These are phyloP conservation scores for Marmota flaviventris DNA, from an alignment of 2,113 vertebrate species.

Conservation along the genomic window DNA sequence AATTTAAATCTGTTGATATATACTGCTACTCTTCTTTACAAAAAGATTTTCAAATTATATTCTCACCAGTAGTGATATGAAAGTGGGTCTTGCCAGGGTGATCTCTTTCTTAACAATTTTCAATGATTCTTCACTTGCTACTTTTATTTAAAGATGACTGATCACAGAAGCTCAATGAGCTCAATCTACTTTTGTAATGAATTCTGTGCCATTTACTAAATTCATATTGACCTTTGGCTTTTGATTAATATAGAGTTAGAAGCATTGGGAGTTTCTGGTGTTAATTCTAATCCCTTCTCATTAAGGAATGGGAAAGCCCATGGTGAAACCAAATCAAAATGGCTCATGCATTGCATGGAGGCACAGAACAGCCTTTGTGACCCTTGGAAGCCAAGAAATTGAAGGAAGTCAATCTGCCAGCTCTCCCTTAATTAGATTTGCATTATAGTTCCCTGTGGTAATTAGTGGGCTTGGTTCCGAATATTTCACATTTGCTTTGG, in stretches of 20 bases:
- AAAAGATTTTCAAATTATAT: conserved; percentile 10
- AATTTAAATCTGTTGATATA: not conserved
- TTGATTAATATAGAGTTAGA: not conserved
- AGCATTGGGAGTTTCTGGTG: not conserved
- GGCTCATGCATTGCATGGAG: not conserved
- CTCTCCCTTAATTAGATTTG: not conserved
- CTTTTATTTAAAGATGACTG: not conserved
- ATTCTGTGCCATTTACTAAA: not conserved
- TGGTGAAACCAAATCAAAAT: not conserved
- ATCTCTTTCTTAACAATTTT: conserved; percentile 1
- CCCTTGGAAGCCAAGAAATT: not conserved
- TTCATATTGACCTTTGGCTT: not conserved
- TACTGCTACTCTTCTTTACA: not conserved
- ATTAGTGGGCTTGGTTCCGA: not conserved
- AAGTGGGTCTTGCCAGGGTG: not conserved
- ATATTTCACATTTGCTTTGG: not conserved
- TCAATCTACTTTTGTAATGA: not conserved
- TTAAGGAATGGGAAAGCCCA: not conserved
- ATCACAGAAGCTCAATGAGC: not conserved
- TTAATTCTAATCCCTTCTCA: not conserved
- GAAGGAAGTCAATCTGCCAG: not conserved
- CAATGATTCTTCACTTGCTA: not conserved
- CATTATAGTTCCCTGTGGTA: not conserved
- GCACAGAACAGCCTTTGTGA: not conserved
- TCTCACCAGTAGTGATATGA: not conserved